phyloP scores from a whole-genome alignment of 2,888 invertebrate species.

The Cerastoderma edule region DNA sequence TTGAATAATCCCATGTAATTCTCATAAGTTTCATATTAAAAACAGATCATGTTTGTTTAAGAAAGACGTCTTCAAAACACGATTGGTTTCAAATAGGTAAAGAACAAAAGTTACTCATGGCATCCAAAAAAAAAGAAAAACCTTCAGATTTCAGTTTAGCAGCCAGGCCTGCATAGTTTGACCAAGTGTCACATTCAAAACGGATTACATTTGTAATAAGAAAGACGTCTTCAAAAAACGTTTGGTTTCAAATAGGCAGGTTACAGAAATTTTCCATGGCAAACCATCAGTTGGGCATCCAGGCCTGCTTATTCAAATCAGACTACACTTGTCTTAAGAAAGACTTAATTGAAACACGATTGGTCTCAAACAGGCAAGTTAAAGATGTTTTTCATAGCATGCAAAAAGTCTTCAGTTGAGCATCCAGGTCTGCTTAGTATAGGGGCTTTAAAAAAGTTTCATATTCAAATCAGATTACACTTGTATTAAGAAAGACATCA shows the following conservation, averaged over 20 bases:
- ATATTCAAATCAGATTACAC: too few species aligned
- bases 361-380: too few species aligned
- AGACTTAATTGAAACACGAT: too few species aligned
- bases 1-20: too few species aligned
- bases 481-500: too few species aligned
- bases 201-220: background rate
- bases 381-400: too few species aligned
- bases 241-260: background rate
- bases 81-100: background rate
- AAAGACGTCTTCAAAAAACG: background rate
- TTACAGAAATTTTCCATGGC: background rate
- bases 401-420: too few species aligned
- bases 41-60: background rate
- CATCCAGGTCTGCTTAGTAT: too few species aligned
- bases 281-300: background rate
- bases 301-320: slow-evolving; percentile 65
- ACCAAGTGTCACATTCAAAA: background rate
- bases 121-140: background rate
- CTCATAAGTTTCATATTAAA: too few species aligned
- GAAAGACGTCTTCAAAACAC: too few species aligned
- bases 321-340: too few species aligned
- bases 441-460: too few species aligned
- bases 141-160: slow-evolving; percentile 1
- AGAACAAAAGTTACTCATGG: background rate
- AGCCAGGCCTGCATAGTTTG: slow-evolving; percentile 55